Evolutionary conservation across 2,888 invertebrate species (phyloP).

Genomic region (Chymomyza amoena): DNA sequence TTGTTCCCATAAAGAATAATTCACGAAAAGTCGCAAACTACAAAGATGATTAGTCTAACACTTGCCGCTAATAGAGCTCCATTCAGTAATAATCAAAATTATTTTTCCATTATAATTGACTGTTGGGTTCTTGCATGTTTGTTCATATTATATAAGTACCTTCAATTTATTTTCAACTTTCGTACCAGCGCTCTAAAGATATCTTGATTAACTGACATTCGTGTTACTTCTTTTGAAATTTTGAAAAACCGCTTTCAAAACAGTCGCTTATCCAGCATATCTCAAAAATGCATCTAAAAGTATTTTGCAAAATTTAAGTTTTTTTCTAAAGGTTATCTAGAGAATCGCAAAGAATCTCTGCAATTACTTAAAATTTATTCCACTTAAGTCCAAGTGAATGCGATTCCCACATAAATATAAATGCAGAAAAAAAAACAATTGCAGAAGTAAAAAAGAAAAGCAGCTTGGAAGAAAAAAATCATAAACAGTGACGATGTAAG

Average conservation of each 20-base stretch:
- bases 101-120: too few relatives aligned
- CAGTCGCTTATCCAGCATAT: not conserved
- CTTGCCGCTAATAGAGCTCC: too few relatives aligned
- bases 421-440: slow-evolving; percentile 4
- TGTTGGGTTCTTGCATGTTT: not conserved
- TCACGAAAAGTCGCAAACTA: too few relatives aligned
- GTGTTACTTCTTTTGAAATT: not conserved
- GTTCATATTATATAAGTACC: not conserved
- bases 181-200: not conserved
- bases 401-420: slow-evolving; percentile 9
- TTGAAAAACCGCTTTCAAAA: not conserved
- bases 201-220: not conserved
- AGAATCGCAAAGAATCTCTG: not conserved
- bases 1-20: too few relatives aligned
- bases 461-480: slow-evolving; percentile 15
- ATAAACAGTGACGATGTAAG: slow-evolving; percentile 26
- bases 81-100: too few relatives aligned
- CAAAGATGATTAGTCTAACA: too few relatives aligned
- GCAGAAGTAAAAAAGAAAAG: slow-evolving; percentile 8
- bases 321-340: not conserved
- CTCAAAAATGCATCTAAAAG: not conserved
- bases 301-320: not conserved
- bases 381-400: not conserved
- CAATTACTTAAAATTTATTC: not conserved
- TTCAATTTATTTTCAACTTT: not conserved